A percentile compares a stretch with the other conserved stretches of the same genome.
These are phyloP conservation scores for Dreissena rostriformis DNA, from an alignment of 1,140 invertebrate species.

Conservation along the genomic window DNA sequence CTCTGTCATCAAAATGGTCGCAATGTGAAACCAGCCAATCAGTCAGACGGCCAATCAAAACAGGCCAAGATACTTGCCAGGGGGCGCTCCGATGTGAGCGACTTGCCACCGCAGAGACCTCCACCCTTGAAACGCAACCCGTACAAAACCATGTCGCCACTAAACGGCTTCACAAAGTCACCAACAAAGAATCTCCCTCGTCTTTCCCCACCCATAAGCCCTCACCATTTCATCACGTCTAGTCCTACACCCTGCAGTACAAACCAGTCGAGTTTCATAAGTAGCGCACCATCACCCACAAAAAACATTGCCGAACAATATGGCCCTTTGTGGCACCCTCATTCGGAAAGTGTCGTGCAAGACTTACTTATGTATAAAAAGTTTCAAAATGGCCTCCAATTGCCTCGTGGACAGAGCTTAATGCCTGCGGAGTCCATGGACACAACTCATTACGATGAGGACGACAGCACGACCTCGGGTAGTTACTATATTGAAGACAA, in stretches of 20 bases:
- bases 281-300: conserved; percentile 17
- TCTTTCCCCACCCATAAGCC: conserved; percentile 42
- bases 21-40: conserved; percentile 28
- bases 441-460: conserved; percentile 47
- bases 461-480: conserved; percentile 33
- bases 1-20: conserved; percentile 39
- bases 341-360: conserved; percentile 46
- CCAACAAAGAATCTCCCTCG: conserved; percentile 10
- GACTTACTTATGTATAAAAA: conserved; percentile 58
- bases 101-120: conserved; percentile 42
- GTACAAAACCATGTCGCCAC: conserved; percentile 1
- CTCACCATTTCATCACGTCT: conserved; percentile 20
- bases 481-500: conserved; percentile 49
- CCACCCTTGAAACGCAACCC: conserved; percentile 48
- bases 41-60: conserved; percentile 26
- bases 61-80: conserved; percentile 37
- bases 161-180: conserved; percentile 10
- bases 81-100: conserved; percentile 2
- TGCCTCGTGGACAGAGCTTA: conserved; percentile 1
- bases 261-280: conserved; percentile 18
- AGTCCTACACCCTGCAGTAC: no score
- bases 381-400: conserved; percentile 46
- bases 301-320: conserved; percentile 16
- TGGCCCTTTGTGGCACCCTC: conserved; percentile 20
- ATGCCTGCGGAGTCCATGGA: conserved; percentile 43